A percentile compares a stretch with the other conserved stretches of the same genome.
Evolutionary conservation across 2,113 vertebrate genomes (phyloP).

Genomic region (Esox niger): DNA sequence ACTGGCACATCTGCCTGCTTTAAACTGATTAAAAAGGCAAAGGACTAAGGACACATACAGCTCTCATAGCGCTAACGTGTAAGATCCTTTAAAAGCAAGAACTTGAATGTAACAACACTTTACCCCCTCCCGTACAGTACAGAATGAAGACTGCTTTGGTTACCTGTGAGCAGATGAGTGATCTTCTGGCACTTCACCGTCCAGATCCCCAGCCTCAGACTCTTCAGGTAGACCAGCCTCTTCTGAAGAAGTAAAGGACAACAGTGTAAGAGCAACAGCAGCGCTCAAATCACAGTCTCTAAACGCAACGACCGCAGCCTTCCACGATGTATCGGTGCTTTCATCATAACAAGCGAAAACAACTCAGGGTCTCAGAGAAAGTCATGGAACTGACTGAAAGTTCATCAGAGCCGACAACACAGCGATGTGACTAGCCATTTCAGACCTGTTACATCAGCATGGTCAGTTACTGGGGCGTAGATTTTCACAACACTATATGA

Average conservation of each 20-base stretch:
- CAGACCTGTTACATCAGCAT: no score
- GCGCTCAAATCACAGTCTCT: no score
- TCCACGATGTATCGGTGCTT: no score
- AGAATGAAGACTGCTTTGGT: neutral
- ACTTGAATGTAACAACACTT: no score
- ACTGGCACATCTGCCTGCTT: conserved; percentile 39
- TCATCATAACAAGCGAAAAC: no score
- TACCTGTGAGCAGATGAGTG: conserved; percentile 44
- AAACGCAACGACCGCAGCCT: no score
- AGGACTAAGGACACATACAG: neutral
- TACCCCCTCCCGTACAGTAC: neutral
- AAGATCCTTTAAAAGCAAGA: no score
- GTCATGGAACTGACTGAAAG: no score
- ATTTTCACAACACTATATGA: neutral
- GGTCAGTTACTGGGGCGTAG: neutral
- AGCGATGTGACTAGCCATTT: no score
- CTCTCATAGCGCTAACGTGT: neutral
- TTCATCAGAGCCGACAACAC: no score
- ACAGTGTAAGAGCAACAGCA: neutral
- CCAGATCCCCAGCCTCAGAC: conserved; percentile 29
- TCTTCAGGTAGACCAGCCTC: conserved; percentile 42
- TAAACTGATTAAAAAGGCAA: conserved; percentile 42
- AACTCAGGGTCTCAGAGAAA: no score
- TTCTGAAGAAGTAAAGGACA: conserved; percentile 34
- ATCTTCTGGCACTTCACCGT: conserved; percentile 22